These are phyloP conservation scores for Artibeus jamaicensis DNA, from an alignment of 2,797 vertebrate species.

Conservation along the genomic window DNA sequence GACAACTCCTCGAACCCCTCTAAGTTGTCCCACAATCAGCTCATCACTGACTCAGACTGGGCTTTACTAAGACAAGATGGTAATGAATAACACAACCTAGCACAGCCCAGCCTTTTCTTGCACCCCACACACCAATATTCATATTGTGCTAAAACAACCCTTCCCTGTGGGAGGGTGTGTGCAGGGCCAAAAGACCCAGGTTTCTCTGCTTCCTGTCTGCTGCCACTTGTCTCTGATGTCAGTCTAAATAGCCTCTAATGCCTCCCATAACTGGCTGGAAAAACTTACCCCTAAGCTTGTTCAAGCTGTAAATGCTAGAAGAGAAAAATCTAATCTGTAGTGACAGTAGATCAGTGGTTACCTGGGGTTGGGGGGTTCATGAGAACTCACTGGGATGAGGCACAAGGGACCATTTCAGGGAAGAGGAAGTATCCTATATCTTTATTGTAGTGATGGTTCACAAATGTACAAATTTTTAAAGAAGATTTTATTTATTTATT, in stretches of 20 bases:
- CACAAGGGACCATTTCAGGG: not conserved
- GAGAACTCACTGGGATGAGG: not conserved
- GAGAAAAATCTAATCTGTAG: not conserved
- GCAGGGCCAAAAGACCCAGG: not conserved
- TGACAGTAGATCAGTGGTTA: not conserved
- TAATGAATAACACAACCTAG: constrained; percentile 22
- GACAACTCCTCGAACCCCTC: not conserved
- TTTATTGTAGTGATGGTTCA: constrained; percentile 2
- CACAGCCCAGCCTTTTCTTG: not conserved
- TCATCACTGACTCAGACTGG: not conserved
- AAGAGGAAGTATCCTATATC: not conserved
- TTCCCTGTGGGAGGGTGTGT: not conserved
- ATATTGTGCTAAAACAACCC: not conserved
- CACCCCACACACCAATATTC: not conserved
- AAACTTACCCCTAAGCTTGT: constrained; percentile 22
- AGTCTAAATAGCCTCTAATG: not conserved
- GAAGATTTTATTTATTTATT: not conserved
- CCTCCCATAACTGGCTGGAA: not conserved
- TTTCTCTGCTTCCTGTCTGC: not conserved
- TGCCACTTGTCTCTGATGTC: not conserved
- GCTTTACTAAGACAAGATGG: not conserved
- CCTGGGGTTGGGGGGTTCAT: not conserved
- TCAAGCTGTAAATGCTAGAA: constrained; percentile 29
- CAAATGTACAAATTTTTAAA: not conserved
- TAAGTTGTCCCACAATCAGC: not conserved